Evolutionary conservation across 1,140 invertebrate species (phyloP).

Genomic region (Eumaeus atala): DNA sequence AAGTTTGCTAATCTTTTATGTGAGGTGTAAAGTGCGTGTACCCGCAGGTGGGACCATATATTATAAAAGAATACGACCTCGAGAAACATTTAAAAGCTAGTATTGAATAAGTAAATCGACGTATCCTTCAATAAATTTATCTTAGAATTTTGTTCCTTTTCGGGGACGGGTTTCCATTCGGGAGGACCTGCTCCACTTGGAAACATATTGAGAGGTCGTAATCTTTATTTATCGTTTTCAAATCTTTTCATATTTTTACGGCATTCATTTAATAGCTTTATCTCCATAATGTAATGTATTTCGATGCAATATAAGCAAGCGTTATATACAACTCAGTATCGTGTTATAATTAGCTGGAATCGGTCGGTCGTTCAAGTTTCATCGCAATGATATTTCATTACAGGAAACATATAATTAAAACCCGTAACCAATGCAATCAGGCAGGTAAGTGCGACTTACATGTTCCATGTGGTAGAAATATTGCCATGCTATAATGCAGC

Average conservation of each 20-base stretch:
- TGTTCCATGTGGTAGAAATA: too few species aligned
- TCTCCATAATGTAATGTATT: background rate
- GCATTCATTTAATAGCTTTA: slow-evolving; percentile 2
- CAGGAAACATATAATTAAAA: too few species aligned
- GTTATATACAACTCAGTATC: too few species aligned
- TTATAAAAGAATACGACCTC: background rate
- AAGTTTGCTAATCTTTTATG: too few species aligned
- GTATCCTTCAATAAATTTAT: slow-evolving; percentile 59
- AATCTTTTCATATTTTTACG: slow-evolving; percentile 17
- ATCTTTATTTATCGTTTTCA: slow-evolving; percentile 43
- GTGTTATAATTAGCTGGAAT: too few species aligned
- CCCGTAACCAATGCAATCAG: too few species aligned
- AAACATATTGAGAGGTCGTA: slow-evolving; percentile 45
- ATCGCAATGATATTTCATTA: too few species aligned
- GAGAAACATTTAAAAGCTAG: slow-evolving; percentile 20
- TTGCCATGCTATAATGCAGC: too few species aligned
- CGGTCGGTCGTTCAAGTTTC: too few species aligned
- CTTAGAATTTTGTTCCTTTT: slow-evolving; percentile 63
- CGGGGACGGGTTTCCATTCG: slow-evolving; percentile 40
- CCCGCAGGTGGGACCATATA: background rate
- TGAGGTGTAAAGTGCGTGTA: too few species aligned
- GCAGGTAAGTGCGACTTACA: too few species aligned
- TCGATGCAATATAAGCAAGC: too few species aligned
- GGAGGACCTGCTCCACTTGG: slow-evolving; percentile 41
- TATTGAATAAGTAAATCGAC: slow-evolving; percentile 66